phyloP scores from a whole-genome alignment of 2,797 vertebrate genomes.

The Aratinga solstitialis region DNA sequence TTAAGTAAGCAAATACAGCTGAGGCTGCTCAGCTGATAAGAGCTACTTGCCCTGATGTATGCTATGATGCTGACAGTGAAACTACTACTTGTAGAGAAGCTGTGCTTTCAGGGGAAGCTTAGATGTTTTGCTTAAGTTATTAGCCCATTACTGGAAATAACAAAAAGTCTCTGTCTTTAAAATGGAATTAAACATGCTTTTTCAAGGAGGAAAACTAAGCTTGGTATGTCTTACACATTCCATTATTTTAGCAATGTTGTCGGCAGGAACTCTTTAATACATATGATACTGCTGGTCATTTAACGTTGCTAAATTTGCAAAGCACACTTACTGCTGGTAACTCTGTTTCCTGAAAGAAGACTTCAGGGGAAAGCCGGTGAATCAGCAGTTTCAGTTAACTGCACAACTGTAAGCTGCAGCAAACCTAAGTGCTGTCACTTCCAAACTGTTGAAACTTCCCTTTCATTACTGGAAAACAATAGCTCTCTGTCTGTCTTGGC shows the following conservation, averaged over 20 bases:
- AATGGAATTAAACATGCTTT: not conserved
- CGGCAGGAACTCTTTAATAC: not conserved
- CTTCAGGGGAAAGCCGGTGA: not conserved
- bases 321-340: not conserved
- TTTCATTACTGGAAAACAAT: not conserved
- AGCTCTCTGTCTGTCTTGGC: not conserved
- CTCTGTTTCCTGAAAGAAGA: not conserved
- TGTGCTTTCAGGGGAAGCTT: not conserved
- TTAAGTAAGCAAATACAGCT: not conserved
- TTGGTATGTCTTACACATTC: not conserved
- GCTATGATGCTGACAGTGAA: not conserved
- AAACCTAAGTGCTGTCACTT: not conserved
- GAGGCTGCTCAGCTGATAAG: not conserved
- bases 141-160: not conserved
- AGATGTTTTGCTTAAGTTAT: not conserved
- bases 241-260: not conserved
- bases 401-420: not conserved
- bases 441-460: slow-evolving; percentile 17
- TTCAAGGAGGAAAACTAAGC: not conserved
- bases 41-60: not conserved
- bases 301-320: not conserved
- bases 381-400: slow-evolving; percentile 27
- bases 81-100: not conserved
- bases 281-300: not conserved
- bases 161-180: not conserved